phyloP scores from a whole-genome alignment of 2,113 vertebrate genomes.

The Dicrurus megarhynchus region DNA sequence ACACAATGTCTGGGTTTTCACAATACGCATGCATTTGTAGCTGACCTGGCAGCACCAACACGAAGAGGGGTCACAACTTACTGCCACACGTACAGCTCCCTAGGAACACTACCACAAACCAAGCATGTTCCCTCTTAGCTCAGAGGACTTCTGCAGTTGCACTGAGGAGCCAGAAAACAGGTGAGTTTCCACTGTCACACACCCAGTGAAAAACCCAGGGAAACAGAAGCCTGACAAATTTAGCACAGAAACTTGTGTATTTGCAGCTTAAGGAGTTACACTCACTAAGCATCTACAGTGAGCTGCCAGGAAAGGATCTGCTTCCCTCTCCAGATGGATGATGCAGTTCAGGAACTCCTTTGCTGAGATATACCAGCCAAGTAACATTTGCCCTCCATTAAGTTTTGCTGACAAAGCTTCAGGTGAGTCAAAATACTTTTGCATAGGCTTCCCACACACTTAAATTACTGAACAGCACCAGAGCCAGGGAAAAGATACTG shows the following conservation, averaged over 20 bases:
- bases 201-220: not conserved
- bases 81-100: not conserved
- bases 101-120: not conserved
- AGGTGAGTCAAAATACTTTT: not conserved
- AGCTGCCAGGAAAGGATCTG: not conserved
- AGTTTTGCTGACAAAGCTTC: not conserved
- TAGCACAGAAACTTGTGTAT: not conserved
- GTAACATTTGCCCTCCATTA: not conserved
- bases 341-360: not conserved
- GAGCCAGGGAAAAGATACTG: not conserved
- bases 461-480: not conserved
- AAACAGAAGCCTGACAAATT: not conserved
- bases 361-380: not conserved
- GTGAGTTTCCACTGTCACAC: not conserved
- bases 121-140: not conserved
- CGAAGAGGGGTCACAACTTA: not conserved
- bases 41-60: slow-evolving; percentile 79
- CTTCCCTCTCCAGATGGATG: not conserved
- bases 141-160: not conserved
- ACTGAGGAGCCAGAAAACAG: not conserved
- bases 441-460: not conserved
- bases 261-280: not conserved
- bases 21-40: slow-evolving; percentile 95
- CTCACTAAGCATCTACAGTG: not conserved
- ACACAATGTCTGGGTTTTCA: slow-evolving; percentile 92